Percentiles rank a stretch among this genome's conserved stretches.
phyloP scores from a whole-genome alignment of 2,797 vertebrate species.

The Tragopan temminckii region DNA sequence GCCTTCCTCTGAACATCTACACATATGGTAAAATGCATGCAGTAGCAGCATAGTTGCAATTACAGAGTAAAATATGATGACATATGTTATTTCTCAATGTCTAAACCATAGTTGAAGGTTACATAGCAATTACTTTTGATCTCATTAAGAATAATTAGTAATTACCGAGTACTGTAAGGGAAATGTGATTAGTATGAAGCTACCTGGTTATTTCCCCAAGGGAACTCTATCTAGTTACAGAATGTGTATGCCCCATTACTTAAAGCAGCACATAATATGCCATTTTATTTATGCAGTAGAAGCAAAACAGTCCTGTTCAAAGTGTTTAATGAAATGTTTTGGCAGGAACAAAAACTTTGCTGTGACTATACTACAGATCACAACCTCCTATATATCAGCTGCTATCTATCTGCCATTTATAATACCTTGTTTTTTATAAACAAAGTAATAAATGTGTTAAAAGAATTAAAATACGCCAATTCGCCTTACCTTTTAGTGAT shows the following conservation, averaged over 20 bases:
- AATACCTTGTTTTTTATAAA: neutral
- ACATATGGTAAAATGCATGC: neutral
- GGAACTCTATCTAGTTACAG: constrained; percentile 33
- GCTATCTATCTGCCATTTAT: neutral
- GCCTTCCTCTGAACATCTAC: neutral
- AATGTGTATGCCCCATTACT: constrained; percentile 56
- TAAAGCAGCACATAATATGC: constrained; percentile 46
- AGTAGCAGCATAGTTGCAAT: constrained; percentile 43
- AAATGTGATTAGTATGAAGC: constrained; percentile 68
- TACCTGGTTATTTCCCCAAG: constrained; percentile 64
- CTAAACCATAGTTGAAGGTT: constrained; percentile 71
- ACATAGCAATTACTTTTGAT: constrained; percentile 70
- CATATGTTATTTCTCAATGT: constrained; percentile 65
- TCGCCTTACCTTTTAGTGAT: neutral
- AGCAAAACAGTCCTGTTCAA: constrained; percentile 22
- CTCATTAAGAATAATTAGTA: constrained; percentile 76
- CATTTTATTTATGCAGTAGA: constrained; percentile 40
- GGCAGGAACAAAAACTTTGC: neutral
- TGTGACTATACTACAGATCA: neutral
- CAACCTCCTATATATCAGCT: neutral
- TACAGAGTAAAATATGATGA: constrained; percentile 68
- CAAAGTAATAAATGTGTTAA: neutral
- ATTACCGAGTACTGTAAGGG: constrained; percentile 52
- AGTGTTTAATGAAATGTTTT: constrained; percentile 36
- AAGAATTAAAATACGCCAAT: neutral